Conservation (phyloP, 2,113 vertebrate species). For the Globicephala melas region DNA sequence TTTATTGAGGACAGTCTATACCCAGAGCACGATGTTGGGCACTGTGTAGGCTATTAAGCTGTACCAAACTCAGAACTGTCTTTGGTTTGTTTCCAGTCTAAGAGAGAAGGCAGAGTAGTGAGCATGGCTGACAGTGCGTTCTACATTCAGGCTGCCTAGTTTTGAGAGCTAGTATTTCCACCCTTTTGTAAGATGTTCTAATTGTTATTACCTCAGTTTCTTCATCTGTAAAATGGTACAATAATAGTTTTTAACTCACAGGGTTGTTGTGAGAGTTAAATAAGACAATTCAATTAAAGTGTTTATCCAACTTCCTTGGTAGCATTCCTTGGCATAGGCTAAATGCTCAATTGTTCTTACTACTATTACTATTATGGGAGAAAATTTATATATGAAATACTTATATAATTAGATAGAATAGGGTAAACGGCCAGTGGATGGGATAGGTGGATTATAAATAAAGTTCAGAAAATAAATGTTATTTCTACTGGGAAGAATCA, state of each 20-base stretch:
- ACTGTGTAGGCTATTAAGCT: neutral
- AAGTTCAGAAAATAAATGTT: neutral
- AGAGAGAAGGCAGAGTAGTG: neutral
- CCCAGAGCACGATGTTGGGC: neutral
- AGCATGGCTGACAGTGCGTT: neutral
- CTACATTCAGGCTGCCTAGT: neutral
- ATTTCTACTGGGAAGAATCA: neutral
- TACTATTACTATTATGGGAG: neutral
- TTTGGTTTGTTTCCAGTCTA: neutral
- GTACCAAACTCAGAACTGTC: neutral
- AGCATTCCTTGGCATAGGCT: neutral
- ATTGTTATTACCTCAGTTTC: neutral
- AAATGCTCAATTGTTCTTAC: neutral
- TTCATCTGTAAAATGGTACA: neutral
- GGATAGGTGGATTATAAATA: neutral
- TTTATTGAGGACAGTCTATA: neutral
- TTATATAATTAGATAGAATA: neutral
- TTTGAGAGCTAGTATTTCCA: neutral
- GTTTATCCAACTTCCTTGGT: neutral
- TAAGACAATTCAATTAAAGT: neutral
- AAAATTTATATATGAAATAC: neutral
- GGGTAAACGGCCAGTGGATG: neutral
- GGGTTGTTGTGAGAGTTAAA: neutral
- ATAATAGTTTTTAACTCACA: neutral
- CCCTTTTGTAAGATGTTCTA: neutral